Evolutionary conservation across 2,113 vertebrate genomes (phyloP).

Genomic region (Triplophysa dalaica): DNA sequence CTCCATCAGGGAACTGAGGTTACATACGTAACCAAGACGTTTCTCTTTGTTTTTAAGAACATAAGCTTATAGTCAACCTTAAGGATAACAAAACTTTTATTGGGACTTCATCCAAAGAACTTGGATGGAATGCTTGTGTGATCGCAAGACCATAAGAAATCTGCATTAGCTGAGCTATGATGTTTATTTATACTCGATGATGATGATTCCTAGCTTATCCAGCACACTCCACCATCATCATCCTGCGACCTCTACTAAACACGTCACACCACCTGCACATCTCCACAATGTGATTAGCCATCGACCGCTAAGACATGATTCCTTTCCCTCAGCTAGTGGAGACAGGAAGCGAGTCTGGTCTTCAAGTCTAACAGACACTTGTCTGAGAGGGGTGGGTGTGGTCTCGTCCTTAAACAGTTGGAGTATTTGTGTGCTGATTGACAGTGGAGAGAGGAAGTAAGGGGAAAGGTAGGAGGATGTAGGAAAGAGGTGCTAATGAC

Average conservation of each 20-base stretch:
- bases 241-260: constrained; percentile 29
- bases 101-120: too few relatives aligned
- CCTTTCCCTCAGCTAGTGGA: neutral
- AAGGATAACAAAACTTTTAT: too few relatives aligned
- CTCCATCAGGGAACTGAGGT: too few relatives aligned
- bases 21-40: too few relatives aligned
- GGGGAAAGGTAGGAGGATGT: neutral
- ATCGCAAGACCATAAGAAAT: constrained; percentile 1
- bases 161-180: constrained; percentile 10
- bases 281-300: constrained; percentile 17
- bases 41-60: too few relatives aligned
- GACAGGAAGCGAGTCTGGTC: constrained; percentile 2
- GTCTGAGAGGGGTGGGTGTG: neutral
- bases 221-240: neutral
- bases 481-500: constrained; percentile 20
- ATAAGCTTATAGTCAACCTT: too few relatives aligned
- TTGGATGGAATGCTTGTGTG: too few relatives aligned
- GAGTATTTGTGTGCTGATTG: neutral
- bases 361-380: neutral
- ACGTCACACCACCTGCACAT: constrained; percentile 1
- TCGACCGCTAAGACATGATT: neutral
- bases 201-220: neutral
- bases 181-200: neutral
- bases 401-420: constrained; percentile 7
- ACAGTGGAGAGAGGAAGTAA: neutral